Conservation (phyloP, 2,888 invertebrate species). For the Junonia oenone region DNA sequence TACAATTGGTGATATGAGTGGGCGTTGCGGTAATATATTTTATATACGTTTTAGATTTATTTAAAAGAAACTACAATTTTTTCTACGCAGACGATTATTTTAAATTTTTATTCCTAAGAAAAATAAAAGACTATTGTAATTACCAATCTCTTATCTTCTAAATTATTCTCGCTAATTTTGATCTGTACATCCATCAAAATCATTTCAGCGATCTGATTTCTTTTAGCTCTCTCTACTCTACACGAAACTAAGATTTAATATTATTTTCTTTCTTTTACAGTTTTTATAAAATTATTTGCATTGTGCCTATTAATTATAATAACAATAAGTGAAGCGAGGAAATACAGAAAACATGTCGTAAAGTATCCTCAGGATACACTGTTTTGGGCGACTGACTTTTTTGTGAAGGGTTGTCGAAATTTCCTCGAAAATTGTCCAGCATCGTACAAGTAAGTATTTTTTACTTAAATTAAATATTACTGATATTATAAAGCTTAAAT, state of each 20-base stretch:
- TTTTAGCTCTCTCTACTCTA: too few species aligned
- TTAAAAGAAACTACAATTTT: not conserved
- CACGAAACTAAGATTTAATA: not conserved
- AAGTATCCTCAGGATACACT: conserved; percentile 53
- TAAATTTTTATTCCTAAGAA: too few species aligned
- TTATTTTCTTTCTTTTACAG: conserved; percentile 23
- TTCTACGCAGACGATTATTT: too few species aligned
- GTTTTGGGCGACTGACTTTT: conserved; percentile 65
- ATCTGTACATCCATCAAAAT: too few species aligned
- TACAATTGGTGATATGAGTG: conserved; percentile 14
- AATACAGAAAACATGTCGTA: conserved; percentile 39
- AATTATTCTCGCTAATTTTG: too few species aligned
- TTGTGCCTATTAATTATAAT: too few species aligned
- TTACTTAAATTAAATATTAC: not conserved
- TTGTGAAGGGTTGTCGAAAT: conserved; percentile 56
- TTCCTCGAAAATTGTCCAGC: conserved; percentile 55
- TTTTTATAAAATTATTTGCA: conserved; percentile 1
- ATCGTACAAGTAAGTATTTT: conserved; percentile 51
- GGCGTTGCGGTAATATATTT: conserved; percentile 23
- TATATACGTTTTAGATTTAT: not conserved
- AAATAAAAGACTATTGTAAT: too few species aligned
- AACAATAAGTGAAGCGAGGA: conserved; percentile 9
- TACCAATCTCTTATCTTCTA: too few species aligned
- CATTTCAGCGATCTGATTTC: too few species aligned
- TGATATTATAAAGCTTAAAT: too few species aligned